These are phyloP conservation scores for Drosophila peninsularis DNA, from an alignment of 2,888 invertebrate species.

Conservation along the genomic window DNA sequence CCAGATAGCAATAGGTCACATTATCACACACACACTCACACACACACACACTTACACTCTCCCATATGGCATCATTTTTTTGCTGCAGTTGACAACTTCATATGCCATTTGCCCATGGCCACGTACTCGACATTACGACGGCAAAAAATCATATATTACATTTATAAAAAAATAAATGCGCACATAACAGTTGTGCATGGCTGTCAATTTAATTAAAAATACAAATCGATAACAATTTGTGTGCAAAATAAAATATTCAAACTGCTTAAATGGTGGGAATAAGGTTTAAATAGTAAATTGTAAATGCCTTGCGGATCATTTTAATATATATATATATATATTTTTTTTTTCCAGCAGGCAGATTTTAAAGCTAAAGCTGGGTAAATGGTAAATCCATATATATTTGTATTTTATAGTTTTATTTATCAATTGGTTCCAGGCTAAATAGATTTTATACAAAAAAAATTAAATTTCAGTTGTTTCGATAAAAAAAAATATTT, in stretches of 20 bases:
- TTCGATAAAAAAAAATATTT: no score
- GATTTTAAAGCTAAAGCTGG: background rate
- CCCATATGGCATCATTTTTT: no score
- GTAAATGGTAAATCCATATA: background rate
- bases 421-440: background rate
- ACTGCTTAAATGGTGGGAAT: background rate
- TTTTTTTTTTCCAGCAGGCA: background rate
- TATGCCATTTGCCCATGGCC: slow-evolving; percentile 22
- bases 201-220: slow-evolving; percentile 17
- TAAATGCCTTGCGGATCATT: background rate
- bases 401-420: background rate
- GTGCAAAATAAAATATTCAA: background rate
- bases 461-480: no score
- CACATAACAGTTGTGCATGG: slow-evolving; percentile 11
- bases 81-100: slow-evolving; percentile 65
- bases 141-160: background rate
- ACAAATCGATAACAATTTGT: slow-evolving; percentile 6
- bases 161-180: slow-evolving; percentile 8
- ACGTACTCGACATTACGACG: slow-evolving; percentile 12
- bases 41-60: background rate
- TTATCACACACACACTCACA: slow-evolving; percentile 3
- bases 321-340: background rate
- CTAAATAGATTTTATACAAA: background rate
- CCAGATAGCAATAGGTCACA: slow-evolving; percentile 11
- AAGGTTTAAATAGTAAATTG: background rate